Evolutionary conservation across 2,797 vertebrate species (phyloP), one percentile per base, ranked within the genome.

Genomic region (Toxotes lorentzi): DNA sequence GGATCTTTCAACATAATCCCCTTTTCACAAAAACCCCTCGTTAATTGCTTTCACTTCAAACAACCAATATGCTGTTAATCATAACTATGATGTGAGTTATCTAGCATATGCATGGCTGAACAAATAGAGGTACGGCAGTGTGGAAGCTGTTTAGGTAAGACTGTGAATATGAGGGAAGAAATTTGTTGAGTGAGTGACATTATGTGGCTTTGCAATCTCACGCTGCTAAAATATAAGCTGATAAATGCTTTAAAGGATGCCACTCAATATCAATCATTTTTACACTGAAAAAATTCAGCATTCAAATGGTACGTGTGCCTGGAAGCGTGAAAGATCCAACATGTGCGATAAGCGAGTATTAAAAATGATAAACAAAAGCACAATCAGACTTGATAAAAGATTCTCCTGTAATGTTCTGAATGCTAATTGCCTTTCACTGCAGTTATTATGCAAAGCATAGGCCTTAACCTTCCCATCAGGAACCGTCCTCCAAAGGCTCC

Each of bases 401-500:
- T 21, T 68, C 61, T 56, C 24, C 24, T 62, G 23, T 56, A 40
- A 63, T 40, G 57, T 71, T 56, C 53, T 85, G 64, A 82, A 78
- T 89, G 73, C 62, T 81, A 87, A 88, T 82, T 82, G 21, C 51
- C 74, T 70, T 65, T 51, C 53, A 77, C 43, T 82, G 76, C 69
- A 84, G 64, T 81, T 82, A 81, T 76, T 74, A 89, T 90, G 85
- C 80, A 87, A 91, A 90, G 78, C 73, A 75, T 11, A 53, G 34
- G 54, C 54, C 53, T 73, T 47, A 35, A 59, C 69, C 48, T 67
- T 71, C 65, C 59, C 53, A 73, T 84, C 79, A 77, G 56, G 54
- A 72, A 48, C 27, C 2, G 1, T 74, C 62, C 66, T 78, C 68
- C 58, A 32, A 59, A 73, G 65, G 14, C 57, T 68, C 48, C 7